Evolutionary conservation across 2,888 invertebrate genomes (phyloP).

Genomic region (Agriotes lineatus): DNA sequence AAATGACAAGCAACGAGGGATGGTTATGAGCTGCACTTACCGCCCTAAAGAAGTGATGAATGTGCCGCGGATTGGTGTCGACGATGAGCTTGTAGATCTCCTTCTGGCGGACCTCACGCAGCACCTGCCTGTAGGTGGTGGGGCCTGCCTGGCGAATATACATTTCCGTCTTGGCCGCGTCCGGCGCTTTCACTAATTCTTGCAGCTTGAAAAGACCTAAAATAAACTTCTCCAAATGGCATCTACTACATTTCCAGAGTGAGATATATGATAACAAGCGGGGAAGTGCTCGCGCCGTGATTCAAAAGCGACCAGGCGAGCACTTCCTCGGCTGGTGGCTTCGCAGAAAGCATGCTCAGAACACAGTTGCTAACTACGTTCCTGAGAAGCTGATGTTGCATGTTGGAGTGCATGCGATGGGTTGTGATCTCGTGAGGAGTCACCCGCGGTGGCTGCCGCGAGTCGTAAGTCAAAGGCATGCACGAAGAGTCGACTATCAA

Average conservation of each 20-base stretch:
- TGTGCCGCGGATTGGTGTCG: conserved; percentile 86
- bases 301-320: not conserved
- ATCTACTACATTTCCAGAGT: conserved; percentile 33
- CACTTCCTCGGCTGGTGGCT: not conserved
- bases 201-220: conserved; percentile 86
- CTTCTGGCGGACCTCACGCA: conserved; percentile 88
- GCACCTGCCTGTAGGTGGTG: conserved; percentile 78
- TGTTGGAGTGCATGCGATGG: no score
- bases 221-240: conserved; percentile 50
- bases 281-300: not conserved
- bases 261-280: not conserved
- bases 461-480: not conserved
- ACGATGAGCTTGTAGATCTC: conserved; percentile 89
- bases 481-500: not conserved
- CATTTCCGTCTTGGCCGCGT: conserved; percentile 77
- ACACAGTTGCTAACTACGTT: not conserved
- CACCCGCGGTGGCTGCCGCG: no score
- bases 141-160: conserved; percentile 83
- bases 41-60: conserved; percentile 87
- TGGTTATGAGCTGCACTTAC: conserved; percentile 71
- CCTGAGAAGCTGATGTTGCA: not conserved
- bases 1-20: no score
- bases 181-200: conserved; percentile 81
- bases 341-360: no score
- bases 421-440: no score